Evolutionary conservation across 1,140 invertebrate species (phyloP), one percentile per base, ranked within the genome.

Genomic region (Drosophila murphyi): DNA sequence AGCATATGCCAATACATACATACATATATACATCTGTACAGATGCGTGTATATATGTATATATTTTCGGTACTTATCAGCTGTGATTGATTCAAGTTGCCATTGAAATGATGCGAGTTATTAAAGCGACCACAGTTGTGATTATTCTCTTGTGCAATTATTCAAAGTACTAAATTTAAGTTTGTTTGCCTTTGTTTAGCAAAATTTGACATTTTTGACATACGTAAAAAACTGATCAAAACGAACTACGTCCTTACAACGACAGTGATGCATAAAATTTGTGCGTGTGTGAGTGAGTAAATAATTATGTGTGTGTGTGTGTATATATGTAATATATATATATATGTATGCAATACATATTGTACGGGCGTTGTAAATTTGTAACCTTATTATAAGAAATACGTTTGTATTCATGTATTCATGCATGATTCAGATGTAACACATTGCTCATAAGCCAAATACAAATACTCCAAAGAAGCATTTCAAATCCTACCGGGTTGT

Each of bases 261-360:
- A 6, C 31, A 47, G 7, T 20, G 10, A 59, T 59, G n/a, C 55
- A 57, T 29, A 43, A 5, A 12, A 31, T 57, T 8, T 60, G 32
- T 60, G 41, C 20, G 57, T 43, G 31, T 57, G 29, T 43, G 39
- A 43, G 39, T 43, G 39, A 43, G 39, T 43, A 43, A 43, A 43
- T 43, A n/a, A 43, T 4, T 47, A 20, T 60, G 35, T 47, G 57
- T 43, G 31, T 57, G 55, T n/a, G 0, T 12, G 12, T 12, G 12
- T 12, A 12, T 12, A 12, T 12, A 12, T 12, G 0, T 12, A 12
- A 12, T 12, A 12, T 54, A 37, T 29, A n/a, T 56, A 56, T 43
- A 20, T 3, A 31, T 4, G 10, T 45, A 12, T 3, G n/a, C 6
- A 32, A 32, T 5, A 34, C 5, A 2, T 10, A 48, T 10, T 28